Percentiles rank a stretch among this genome's conserved stretches.
Evolutionary conservation across 2,797 vertebrate genomes (phyloP).

Genomic region (Oreonectes daqikongensis): DNA sequence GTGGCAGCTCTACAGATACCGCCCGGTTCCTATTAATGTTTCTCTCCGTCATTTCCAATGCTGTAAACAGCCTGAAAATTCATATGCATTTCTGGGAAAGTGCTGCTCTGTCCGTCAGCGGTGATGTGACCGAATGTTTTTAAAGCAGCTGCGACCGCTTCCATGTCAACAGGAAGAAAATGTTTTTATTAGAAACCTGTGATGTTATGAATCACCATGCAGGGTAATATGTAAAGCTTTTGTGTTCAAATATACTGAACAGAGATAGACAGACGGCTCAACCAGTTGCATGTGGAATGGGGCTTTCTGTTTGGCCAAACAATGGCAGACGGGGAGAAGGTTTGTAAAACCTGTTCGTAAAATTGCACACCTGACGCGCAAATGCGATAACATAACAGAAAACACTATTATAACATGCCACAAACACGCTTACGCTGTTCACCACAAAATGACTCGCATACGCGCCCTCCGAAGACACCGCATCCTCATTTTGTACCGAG

Average conservation of each 20-base stretch:
- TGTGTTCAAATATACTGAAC: background rate
- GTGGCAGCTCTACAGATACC: constrained; percentile 25
- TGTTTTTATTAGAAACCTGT: constrained; percentile 16
- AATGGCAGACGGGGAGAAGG: background rate
- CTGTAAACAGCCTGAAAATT: constrained; percentile 28
- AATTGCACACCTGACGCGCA: background rate
- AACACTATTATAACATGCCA: background rate
- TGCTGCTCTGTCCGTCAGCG: constrained; percentile 16
- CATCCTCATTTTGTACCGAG: constrained; percentile 25
- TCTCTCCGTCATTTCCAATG: background rate
- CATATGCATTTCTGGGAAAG: constrained; percentile 20
- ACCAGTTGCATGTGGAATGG: background rate
- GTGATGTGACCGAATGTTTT: constrained; percentile 22
- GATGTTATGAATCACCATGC: background rate
- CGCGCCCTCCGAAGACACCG: constrained; percentile 12
- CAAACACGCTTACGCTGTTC: background rate
- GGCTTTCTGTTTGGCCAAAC: background rate
- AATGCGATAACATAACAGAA: background rate
- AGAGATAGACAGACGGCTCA: no score
- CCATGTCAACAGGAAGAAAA: constrained; percentile 13
- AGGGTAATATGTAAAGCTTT: background rate
- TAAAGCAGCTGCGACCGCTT: background rate
- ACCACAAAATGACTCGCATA: background rate
- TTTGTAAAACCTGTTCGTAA: no score
- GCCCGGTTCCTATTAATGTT: constrained; percentile 11